Percentiles rank a stretch among this genome's conserved stretches.
Evolutionary conservation across 2,888 invertebrate genomes (phyloP).

Genomic region (Polydrusus cervinus): DNA sequence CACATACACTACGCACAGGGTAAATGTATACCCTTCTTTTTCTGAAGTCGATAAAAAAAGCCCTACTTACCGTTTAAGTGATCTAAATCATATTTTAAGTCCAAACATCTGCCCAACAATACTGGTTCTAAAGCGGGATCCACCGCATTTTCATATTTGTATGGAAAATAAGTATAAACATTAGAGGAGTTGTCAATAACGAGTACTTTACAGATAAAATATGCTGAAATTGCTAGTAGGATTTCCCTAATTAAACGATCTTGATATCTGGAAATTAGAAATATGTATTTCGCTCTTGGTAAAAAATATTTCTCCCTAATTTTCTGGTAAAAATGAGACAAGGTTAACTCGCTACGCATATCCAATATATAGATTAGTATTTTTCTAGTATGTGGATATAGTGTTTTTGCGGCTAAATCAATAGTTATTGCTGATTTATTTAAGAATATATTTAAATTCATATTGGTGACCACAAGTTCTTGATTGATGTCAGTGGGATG

Average conservation of each 20-base stretch:
- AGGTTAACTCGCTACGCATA: background rate
- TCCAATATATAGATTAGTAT: slow-evolving; percentile 2
- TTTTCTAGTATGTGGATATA: background rate
- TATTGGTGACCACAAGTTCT: background rate
- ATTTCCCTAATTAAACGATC: background rate
- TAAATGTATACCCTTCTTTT: no score
- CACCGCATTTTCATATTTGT: slow-evolving; percentile 30
- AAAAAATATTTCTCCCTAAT: background rate
- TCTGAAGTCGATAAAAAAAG: no score
- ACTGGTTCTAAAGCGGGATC: slow-evolving; percentile 3
- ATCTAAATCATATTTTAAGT: background rate
- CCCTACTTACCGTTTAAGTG: slow-evolving; percentile 18
- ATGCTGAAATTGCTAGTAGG: slow-evolving; percentile 3
- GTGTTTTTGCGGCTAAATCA: background rate
- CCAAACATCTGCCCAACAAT: slow-evolving; percentile 10
- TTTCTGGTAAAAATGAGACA: slow-evolving; percentile 1
- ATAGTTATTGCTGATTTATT: slow-evolving; percentile 8
- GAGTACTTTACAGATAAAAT: slow-evolving; percentile 24
- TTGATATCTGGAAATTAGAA: slow-evolving; percentile 2
- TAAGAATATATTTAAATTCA: slow-evolving; percentile 23
- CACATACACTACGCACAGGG: no score
- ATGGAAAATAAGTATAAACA: slow-evolving; percentile 28
- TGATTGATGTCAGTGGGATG: background rate
- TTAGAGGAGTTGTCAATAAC: slow-evolving; percentile 8
- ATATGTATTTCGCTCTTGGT: slow-evolving; percentile 25